Conservation (phyloP, 2,797 vertebrate species). For the Echeneis naucrates region DNA sequence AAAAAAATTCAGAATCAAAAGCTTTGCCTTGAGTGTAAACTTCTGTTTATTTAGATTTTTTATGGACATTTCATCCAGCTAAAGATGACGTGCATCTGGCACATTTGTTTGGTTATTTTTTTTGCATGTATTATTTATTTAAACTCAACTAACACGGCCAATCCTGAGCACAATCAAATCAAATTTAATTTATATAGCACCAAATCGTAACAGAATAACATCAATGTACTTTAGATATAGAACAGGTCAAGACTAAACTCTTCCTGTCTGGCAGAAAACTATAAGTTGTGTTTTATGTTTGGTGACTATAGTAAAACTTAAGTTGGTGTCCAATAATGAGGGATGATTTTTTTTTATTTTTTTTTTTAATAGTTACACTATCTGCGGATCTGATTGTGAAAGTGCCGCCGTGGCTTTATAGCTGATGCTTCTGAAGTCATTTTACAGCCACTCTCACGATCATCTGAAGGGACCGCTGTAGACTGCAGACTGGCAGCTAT, state of each 20-base stretch:
- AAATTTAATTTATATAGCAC: too few species aligned
- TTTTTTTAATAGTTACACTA: too few species aligned
- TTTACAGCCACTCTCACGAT: conserved; percentile 89
- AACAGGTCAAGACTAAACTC: too few species aligned
- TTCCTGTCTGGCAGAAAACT: background rate
- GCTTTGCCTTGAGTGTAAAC: background rate
- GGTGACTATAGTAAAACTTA: background rate
- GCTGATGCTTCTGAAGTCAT: conserved; percentile 89
- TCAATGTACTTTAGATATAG: too few species aligned
- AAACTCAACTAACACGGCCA: too few species aligned
- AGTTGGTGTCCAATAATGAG: background rate
- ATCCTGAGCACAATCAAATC: too few species aligned
- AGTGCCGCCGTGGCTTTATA: conserved; percentile 53
- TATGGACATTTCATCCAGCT: background rate
- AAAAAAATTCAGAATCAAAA: background rate
- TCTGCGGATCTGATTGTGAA: conserved; percentile 18
- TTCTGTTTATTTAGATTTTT: too few species aligned
- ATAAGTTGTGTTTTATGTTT: background rate
- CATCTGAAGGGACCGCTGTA: conserved; percentile 82
- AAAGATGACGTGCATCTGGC: background rate
- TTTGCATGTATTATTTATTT: too few species aligned
- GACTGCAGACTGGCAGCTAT: conserved; percentile 79
- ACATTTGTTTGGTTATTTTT: background rate
- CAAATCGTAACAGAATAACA: too few species aligned
- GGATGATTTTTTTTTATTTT: too few species aligned